phyloP scores from a whole-genome alignment of 2,113 vertebrate genomes.

The Periophthalmodon schlosseri region DNA sequence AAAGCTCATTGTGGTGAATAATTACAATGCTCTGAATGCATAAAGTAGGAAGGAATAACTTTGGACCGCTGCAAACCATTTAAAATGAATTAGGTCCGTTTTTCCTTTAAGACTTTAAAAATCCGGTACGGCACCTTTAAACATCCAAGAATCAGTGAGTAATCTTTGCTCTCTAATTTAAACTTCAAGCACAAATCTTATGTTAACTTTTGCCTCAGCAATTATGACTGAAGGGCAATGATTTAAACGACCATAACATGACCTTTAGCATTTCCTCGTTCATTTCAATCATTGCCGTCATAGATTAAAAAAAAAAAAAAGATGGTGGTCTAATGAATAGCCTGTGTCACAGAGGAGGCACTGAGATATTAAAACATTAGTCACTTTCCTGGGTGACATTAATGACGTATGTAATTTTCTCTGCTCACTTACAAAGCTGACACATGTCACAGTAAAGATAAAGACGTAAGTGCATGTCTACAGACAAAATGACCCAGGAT shows the following conservation, averaged over 20 bases:
- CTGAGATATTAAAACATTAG: constrained; percentile 54
- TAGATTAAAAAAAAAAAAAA: not conserved
- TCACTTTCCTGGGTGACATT: constrained; percentile 45
- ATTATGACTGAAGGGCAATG: not conserved
- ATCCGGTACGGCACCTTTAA: not conserved
- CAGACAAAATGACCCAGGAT: not conserved
- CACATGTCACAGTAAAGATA: constrained; percentile 16
- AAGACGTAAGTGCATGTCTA: not conserved
- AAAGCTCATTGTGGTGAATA: too few relatives aligned
- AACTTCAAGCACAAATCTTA: not conserved
- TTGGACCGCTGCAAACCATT: too few relatives aligned
- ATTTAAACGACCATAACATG: not conserved
- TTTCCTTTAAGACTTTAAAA: too few relatives aligned
- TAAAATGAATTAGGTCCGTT: too few relatives aligned
- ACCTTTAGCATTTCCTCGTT: not conserved
- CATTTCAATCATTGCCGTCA: constrained; percentile 4
- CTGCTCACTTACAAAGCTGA: constrained; percentile 33
- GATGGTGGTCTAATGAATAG: constrained; percentile 31
- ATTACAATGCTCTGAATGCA: too few relatives aligned
- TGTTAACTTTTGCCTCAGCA: not conserved
- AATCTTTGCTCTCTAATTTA: not conserved
- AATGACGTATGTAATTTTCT: constrained; percentile 44
- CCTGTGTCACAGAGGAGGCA: constrained; percentile 29
- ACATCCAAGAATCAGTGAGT: not conserved
- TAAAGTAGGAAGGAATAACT: too few relatives aligned